Base-by-base conservation (phyloP, 2,888 invertebrate species). In the Apomyelois bistriatella region DNA sequence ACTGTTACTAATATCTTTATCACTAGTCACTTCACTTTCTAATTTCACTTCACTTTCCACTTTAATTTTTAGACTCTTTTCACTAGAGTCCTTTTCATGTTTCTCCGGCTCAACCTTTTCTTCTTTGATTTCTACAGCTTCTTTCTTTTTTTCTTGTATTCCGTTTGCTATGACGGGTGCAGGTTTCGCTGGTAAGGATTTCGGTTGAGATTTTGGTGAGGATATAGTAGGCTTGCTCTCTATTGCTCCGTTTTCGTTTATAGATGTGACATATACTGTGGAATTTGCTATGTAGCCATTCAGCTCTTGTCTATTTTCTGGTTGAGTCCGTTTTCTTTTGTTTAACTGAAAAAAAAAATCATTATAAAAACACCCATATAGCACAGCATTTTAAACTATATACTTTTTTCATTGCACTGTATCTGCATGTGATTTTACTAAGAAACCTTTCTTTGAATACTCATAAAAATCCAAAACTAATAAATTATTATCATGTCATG, bases 261-360 rank as follows among this genome's bases (percentile, higher is more conserved):
- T 93, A 62, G 95, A 95, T 59, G 95, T 96, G 64, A 96, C 95
- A 92, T 96, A 96, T 64, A 96, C 95, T 53, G 95, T 94, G 54
- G 95, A 94, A 76, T 94, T 94, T 76, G 94, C 95, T 72, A 95
- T 95, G 76, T 96, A 94, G 57, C 95, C 96, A 92, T 95, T 96
- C 61, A 95, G 88, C 67, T 95, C 95, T 64, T 85, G 82, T 52
- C 82, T 66, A 67, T 85, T 89, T 56, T 88, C 88, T 17, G 88
- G 81, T 72, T 92, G 92, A 63, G 85, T 84, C 63, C 82, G 73
- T 85, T 92, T 82, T 69, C 92, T 91, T 77, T 92, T 92, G 78
- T 93, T 94, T 76, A 94, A 79, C 94, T 94, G 12, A 49, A 40
- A 40, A 30, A 30, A 40, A 48, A 17, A 6, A 12, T 6, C 4